Conservation (phyloP, 2,797 vertebrate species). For the Ptychadena robeensis region DNA sequence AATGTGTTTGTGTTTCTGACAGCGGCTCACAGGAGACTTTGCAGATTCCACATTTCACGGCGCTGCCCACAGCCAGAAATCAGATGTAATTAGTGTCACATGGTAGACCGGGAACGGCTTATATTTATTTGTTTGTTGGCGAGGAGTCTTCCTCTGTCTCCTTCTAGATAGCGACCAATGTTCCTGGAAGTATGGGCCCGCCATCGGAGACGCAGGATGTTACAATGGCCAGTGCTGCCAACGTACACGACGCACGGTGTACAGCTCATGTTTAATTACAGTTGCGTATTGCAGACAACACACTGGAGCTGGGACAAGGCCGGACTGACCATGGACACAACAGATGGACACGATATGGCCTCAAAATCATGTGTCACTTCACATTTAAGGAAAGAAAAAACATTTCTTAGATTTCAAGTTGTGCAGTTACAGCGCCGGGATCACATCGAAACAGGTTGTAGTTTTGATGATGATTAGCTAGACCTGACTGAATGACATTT, state of each 20-base stretch:
- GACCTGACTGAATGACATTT: no score
- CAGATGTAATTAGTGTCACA: slow-evolving; percentile 65
- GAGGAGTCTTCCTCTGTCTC: not conserved
- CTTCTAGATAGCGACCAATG: slow-evolving; percentile 36
- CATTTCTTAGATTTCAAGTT: not conserved
- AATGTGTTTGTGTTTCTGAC: slow-evolving; percentile 58
- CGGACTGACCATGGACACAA: not conserved
- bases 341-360: slow-evolving; percentile 6
- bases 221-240: slow-evolving; percentile 38
- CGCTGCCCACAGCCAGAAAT: slow-evolving; percentile 47
- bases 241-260: slow-evolving; percentile 26
- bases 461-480: no score
- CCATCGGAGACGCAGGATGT: slow-evolving; percentile 33
- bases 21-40: slow-evolving; percentile 59
- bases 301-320: not conserved
- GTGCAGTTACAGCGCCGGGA: not conserved
- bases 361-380: not conserved
- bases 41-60: slow-evolving; percentile 49
- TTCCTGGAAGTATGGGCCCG: slow-evolving; percentile 16
- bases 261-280: slow-evolving; percentile 26
- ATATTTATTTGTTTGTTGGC: slow-evolving; percentile 22
- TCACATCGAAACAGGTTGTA: not conserved
- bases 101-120: slow-evolving; percentile 37
- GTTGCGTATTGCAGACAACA: slow-evolving; percentile 16
- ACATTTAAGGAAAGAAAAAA: not conserved